Percentiles rank a stretch among this genome's conserved stretches.
phyloP scores from a whole-genome alignment of 92 coral and sea anemone species.

The Parazoanthus atlanticus region DNA sequence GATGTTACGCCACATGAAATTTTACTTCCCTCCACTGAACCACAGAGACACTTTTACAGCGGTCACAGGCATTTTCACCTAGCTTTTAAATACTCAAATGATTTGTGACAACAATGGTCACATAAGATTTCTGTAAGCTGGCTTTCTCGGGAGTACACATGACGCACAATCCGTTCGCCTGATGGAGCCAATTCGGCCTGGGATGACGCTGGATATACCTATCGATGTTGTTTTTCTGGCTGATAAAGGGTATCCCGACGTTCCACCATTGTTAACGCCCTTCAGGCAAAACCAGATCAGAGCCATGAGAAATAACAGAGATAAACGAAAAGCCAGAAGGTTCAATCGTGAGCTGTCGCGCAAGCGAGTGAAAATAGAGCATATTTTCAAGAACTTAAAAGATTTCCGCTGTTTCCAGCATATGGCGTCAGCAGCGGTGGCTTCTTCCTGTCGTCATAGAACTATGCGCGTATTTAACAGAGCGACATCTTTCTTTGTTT shows the following conservation, averaged over 20 bases:
- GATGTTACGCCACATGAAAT: constrained; percentile 23
- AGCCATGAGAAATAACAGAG: neutral
- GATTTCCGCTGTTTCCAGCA: neutral
- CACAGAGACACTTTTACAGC: constrained; percentile 25
- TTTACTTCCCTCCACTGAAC: neutral
- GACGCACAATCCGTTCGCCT: constrained; percentile 45
- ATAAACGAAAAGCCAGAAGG: neutral
- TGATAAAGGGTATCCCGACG: too few relatives aligned
- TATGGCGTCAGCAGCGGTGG: neutral
- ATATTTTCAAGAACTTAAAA: too few relatives aligned
- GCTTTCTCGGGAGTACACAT: constrained; percentile 45
- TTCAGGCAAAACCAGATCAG: neutral
- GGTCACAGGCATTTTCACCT: constrained; percentile 35
- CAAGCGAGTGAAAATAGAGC: too few relatives aligned
- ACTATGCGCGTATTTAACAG: neutral
- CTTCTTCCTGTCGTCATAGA: neutral
- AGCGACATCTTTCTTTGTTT: neutral
- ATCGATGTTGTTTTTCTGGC: constrained; percentile 6
- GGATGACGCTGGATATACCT: constrained; percentile 12
- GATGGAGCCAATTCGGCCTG: constrained; percentile 34
- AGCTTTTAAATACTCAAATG: constrained; percentile 30
- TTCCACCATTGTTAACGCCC: neutral
- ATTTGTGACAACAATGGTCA: constrained; percentile 50
- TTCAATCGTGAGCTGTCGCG: neutral
- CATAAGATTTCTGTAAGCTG: constrained; percentile 42